A percentile compares a stretch with the other conserved stretches of the same genome.
phyloP scores from a whole-genome alignment of 1,140 invertebrate species.

The Aphidius gifuensis region DNA sequence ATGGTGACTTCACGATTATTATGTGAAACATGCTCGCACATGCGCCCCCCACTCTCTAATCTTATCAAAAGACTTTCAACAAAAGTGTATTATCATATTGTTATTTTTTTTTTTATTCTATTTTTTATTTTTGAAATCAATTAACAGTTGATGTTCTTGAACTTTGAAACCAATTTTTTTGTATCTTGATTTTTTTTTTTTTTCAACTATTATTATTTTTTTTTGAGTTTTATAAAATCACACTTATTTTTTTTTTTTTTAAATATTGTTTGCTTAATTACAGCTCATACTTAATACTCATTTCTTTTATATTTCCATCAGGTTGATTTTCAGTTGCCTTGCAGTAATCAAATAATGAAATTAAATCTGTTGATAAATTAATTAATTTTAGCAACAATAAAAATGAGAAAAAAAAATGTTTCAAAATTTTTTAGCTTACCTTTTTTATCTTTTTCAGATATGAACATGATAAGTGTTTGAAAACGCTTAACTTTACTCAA shows the following conservation, averaged over 20 bases:
- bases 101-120: background rate
- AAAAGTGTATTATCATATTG: constrained; percentile 4
- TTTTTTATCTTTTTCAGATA: constrained; percentile 47
- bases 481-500: constrained; percentile 52
- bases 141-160: no score
- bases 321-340: constrained; percentile 33
- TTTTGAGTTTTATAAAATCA: no score
- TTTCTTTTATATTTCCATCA: constrained; percentile 31
- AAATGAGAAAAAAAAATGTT: constrained; percentile 2
- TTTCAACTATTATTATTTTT: no score
- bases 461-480: constrained; percentile 50
- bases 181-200: no score
- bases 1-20: background rate
- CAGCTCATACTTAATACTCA: constrained; percentile 41
- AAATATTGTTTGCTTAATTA: constrained; percentile 15
- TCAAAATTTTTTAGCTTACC: constrained; percentile 32
- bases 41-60: constrained; percentile 7
- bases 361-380: constrained; percentile 39
- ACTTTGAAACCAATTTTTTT: no score
- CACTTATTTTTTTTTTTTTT: no score
- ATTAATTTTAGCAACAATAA: constrained; percentile 9
- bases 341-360: constrained; percentile 39
- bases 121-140: background rate
- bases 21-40: constrained; percentile 9
- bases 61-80: background rate